Conservation (phyloP, 2,797 vertebrate species). For the Xiphorhynchus erythropygius region DNA sequence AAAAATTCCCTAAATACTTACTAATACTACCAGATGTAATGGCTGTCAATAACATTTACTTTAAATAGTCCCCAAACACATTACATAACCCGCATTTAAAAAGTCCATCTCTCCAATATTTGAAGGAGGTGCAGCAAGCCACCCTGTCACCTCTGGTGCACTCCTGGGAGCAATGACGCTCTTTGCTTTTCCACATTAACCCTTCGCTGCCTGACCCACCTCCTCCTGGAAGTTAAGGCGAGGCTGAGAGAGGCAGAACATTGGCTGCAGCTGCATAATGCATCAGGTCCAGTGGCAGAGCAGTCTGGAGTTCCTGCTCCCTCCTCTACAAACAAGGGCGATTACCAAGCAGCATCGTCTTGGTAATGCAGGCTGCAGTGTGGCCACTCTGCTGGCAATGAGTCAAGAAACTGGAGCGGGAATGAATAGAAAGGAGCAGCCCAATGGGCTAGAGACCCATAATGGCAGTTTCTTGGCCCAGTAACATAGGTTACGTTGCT, state of each 20-base stretch:
- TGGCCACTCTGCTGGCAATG: rapidly evolving
- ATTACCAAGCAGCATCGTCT: background rate
- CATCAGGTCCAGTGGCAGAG: background rate
- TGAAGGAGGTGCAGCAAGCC: background rate
- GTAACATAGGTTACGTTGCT: rapidly evolving
- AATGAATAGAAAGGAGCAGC: background rate
- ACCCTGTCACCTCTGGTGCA: background rate
- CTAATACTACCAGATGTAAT: slow-evolving; percentile 47
- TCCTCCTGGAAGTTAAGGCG: background rate
- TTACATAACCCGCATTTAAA: slow-evolving; percentile 42
- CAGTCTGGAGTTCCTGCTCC: rapidly evolving
- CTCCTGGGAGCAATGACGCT: background rate
- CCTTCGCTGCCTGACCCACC: background rate
- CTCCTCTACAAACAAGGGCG: background rate
- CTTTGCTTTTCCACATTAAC: background rate
- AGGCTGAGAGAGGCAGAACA: background rate
- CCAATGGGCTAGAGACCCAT: background rate
- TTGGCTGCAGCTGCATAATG: background rate
- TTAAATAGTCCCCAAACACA: slow-evolving; percentile 58
- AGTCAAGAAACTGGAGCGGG: background rate
- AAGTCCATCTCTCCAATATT: background rate
- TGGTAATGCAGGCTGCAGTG: background rate
- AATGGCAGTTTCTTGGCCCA: background rate
- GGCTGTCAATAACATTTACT: slow-evolving; percentile 52
- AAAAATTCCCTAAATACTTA: slow-evolving; percentile 67